Evolutionary conservation across 2,888 invertebrate species (phyloP).

Genomic region (Ormyrus thymus): DNA sequence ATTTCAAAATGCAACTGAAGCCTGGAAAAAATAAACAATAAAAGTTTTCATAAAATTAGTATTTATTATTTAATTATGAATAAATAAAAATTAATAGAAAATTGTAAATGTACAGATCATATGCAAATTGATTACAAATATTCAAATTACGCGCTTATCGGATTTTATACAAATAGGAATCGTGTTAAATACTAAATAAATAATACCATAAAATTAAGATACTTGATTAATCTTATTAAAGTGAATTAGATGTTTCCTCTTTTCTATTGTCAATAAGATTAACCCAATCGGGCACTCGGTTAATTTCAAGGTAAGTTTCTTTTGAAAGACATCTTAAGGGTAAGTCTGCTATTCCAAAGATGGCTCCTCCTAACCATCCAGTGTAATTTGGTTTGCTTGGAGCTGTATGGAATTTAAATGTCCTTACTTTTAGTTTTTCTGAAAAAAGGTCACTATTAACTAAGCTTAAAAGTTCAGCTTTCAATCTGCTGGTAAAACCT

Average conservation of each 20-base stretch:
- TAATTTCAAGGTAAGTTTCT: constrained; percentile 84
- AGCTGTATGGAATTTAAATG: constrained; percentile 87
- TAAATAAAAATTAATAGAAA: constrained; percentile 26
- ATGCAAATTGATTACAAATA: constrained; percentile 42
- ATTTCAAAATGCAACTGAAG: constrained; percentile 29
- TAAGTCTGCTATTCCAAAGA: constrained; percentile 85
- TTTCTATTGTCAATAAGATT: constrained; percentile 79
- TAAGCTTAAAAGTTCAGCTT: constrained; percentile 84
- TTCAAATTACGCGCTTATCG: constrained; percentile 23
- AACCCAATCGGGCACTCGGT: constrained; percentile 89
- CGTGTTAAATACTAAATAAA: constrained; percentile 37
- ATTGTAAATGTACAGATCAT: constrained; percentile 22
- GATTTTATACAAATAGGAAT: constrained; percentile 31
- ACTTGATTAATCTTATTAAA: constrained; percentile 46
- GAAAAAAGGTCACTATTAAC: constrained; percentile 80
- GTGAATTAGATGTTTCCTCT: constrained; percentile 49
- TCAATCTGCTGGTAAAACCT: constrained; percentile 88
- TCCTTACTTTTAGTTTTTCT: constrained; percentile 79
- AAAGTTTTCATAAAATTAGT: constrained; percentile 44
- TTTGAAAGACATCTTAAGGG: constrained; percentile 83
- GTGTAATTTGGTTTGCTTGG: constrained; percentile 89
- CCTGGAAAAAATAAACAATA: constrained; percentile 24
- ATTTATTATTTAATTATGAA: constrained; percentile 48
- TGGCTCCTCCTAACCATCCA: constrained; percentile 91
- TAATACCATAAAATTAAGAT: constrained; percentile 37